Conservation (phyloP, 2,888 invertebrate genomes). For the Plutella xylostella region DNA sequence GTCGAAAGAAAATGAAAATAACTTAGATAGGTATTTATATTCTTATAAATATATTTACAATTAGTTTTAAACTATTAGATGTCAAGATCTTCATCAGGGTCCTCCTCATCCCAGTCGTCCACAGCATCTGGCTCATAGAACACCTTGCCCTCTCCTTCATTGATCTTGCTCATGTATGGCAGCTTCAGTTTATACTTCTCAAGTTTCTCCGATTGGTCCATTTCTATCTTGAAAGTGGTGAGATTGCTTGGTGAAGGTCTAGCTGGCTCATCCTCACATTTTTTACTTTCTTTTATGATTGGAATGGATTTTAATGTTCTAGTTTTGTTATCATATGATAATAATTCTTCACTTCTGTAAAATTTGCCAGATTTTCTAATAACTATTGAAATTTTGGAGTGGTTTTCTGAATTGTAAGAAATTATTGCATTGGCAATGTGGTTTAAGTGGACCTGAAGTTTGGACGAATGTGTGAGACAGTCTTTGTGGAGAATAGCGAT, state of each 20-base stretch:
- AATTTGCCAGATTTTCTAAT: slow-evolving; percentile 68
- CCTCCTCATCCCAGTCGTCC: slow-evolving; percentile 89
- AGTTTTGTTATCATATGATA: slow-evolving; percentile 38
- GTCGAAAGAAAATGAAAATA: too few relatives aligned
- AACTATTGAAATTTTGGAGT: slow-evolving; percentile 36
- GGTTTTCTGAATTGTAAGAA: slow-evolving; percentile 31
- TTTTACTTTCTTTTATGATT: slow-evolving; percentile 31
- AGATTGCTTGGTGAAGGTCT: slow-evolving; percentile 50
- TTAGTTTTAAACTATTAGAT: too few relatives aligned
- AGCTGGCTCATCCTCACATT: slow-evolving; percentile 36
- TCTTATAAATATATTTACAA: too few relatives aligned
- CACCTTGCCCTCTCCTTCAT: slow-evolving; percentile 72
- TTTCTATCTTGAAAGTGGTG: slow-evolving; percentile 74
- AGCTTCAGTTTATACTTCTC: slow-evolving; percentile 70
- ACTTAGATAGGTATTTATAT: too few relatives aligned
- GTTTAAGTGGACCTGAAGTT: slow-evolving; percentile 49
- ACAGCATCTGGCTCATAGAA: slow-evolving; percentile 81
- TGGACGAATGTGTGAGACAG: slow-evolving; percentile 45
- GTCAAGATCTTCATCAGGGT: slow-evolving; percentile 88
- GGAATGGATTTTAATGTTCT: slow-evolving; percentile 33
- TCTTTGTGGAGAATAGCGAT: slow-evolving; percentile 60
- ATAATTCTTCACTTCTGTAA: slow-evolving; percentile 46
- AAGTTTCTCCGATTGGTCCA: slow-evolving; percentile 71
- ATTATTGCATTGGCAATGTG: slow-evolving; percentile 53
- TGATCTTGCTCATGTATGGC: slow-evolving; percentile 70